These are phyloP conservation scores for Helleia helle DNA, from an alignment of 2,888 invertebrate species.

Conservation along the genomic window DNA sequence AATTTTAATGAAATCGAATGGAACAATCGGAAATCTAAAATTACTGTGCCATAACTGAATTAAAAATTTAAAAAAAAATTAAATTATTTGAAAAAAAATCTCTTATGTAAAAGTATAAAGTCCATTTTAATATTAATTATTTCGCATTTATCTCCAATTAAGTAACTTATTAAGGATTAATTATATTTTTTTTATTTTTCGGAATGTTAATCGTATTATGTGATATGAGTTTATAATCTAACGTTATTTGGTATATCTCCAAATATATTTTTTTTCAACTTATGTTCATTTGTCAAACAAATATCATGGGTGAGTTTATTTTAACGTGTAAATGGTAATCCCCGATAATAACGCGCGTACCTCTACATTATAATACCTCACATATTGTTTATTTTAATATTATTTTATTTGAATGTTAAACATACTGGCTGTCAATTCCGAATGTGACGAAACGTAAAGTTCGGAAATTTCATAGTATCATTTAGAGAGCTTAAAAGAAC, in stretches of 20 bases:
- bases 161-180: constrained; percentile 37
- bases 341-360: constrained; percentile 45
- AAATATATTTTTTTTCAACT: constrained; percentile 41
- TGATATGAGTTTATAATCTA: constrained; percentile 60
- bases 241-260: constrained; percentile 47
- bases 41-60: constrained; percentile 44
- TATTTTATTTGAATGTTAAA: constrained; percentile 63
- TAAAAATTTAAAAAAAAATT: constrained; percentile 10
- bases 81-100: constrained; percentile 4
- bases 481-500: constrained; percentile 58
- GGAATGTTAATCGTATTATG: constrained; percentile 61
- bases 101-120: constrained; percentile 25
- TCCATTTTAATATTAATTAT: constrained; percentile 22
- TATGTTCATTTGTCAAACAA: constrained; percentile 27
- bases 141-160: constrained; percentile 61
- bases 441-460: constrained; percentile 28
- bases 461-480: constrained; percentile 33
- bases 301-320: constrained; percentile 11
- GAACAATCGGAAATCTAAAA: constrained; percentile 28
- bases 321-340: too few relatives aligned
- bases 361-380: constrained; percentile 65
- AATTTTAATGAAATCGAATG: constrained; percentile 46
- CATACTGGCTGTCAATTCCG: constrained; percentile 36
- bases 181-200: constrained; percentile 36
- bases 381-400: constrained; percentile 60